Conservation (phyloP, 2,113 vertebrate genomes). For the Eonycteris spelaea region DNA sequence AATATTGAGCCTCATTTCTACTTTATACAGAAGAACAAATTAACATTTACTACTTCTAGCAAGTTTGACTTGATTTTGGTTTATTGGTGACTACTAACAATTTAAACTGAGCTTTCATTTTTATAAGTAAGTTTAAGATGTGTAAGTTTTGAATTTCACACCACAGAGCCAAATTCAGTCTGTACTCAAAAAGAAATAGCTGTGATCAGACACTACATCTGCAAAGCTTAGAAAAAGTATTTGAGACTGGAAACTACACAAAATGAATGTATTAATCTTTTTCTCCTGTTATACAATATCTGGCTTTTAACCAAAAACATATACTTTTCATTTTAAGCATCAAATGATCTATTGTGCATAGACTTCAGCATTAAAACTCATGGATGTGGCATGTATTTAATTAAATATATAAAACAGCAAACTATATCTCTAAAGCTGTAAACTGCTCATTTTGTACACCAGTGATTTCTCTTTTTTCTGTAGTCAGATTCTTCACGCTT, state of each 20-base stretch:
- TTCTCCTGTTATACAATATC: not conserved
- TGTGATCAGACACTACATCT: not conserved
- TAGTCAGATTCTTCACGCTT: not conserved
- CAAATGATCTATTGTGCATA: not conserved
- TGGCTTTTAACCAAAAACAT: not conserved
- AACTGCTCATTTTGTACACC: not conserved
- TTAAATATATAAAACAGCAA: not conserved
- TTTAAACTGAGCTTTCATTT: not conserved
- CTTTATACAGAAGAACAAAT: not conserved
- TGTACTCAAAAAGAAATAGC: not conserved
- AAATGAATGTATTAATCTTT: not conserved
- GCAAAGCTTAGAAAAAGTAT: not conserved
- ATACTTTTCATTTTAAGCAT: not conserved
- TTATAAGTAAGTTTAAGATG: not conserved
- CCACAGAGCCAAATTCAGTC: not conserved
- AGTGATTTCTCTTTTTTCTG: not conserved
- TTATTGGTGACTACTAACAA: not conserved
- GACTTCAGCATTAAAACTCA: not conserved
- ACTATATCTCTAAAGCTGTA: not conserved
- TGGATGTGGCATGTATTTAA: not conserved
- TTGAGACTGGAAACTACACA: not conserved
- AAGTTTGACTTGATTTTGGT: not conserved
- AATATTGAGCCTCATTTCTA: not conserved
- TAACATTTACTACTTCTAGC: not conserved
- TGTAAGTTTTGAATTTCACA: not conserved